Evolutionary conservation across 2,113 vertebrate genomes (phyloP), one percentile per base, ranked within the genome.

Genomic region (Rhombomys opimus): DNA sequence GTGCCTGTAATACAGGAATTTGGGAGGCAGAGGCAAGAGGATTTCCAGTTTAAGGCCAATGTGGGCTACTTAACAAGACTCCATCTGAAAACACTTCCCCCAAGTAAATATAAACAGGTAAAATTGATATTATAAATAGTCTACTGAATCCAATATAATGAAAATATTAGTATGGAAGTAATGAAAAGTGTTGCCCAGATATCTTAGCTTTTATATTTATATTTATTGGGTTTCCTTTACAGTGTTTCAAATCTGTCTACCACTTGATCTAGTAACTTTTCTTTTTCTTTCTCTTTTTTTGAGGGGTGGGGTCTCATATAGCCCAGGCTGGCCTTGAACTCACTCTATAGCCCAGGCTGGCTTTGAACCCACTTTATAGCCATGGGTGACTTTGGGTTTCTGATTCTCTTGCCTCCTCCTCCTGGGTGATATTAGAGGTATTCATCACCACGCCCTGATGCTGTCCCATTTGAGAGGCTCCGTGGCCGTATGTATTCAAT

Each of bases 131-230:
- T 90, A 65, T 68, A 38, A 70, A 70, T 17, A 50, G 46, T 12
- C 81, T 76, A 94, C 85, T 96, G 88, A 96, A 59, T 14, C 2
- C n/a, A 82, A 67, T 25, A 57, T 27, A 70, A 94, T 59, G 1
- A 20, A 93, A 89, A 92, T 61, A 75, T 32, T 32, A 84, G 41
- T 88, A 72, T 46, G 23, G 67, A 76, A 35, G 65, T 61, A 84
- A 78, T 54, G 57, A 0, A 27, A 93, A 68, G 4, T 70, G 27
- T 32, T 92, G 91, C 76, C 87, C 59, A 90, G 63, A 46, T 61
- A 72, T 87, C 63, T 80, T 85, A 63, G 65, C 35, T 14, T 59
- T 25, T 14, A 1, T 50, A 27, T 23, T 57, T 80, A 57, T 81
- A 25, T 59, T 82, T 65, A 22, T 18, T 87, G 13, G 20, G 15